phyloP scores from a whole-genome alignment of 2,888 invertebrate genomes.

The Tyria jacobaeae region DNA sequence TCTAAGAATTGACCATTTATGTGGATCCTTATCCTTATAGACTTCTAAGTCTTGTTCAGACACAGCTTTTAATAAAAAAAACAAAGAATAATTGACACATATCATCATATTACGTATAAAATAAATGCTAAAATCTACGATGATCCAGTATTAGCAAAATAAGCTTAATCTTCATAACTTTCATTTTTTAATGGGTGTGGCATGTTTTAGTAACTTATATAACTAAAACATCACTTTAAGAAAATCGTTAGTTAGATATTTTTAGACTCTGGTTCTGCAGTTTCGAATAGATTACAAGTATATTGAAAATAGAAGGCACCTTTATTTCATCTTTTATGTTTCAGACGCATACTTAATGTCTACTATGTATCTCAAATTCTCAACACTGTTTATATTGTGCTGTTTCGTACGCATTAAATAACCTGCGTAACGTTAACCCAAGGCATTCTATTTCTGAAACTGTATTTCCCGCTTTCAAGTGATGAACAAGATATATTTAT shows the following conservation, averaged over 20 bases:
- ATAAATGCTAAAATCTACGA: not conserved
- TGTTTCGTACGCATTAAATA: slow-evolving; percentile 38
- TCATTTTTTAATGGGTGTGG: not conserved
- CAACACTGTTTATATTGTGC: slow-evolving; percentile 35
- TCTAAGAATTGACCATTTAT: slow-evolving; percentile 49
- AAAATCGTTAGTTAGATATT: too few species aligned
- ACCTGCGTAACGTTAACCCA: slow-evolving; percentile 38
- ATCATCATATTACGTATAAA: not conserved
- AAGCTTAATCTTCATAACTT: not conserved
- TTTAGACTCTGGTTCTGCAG: not conserved
- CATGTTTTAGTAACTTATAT: not conserved
- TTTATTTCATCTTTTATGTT: slow-evolving; percentile 20
- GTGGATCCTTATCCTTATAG: slow-evolving; percentile 34
- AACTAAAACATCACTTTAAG: not conserved
- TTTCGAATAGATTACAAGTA: not conserved
- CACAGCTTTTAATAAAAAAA: not conserved
- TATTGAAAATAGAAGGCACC: slow-evolving; percentile 18
- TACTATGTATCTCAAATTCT: slow-evolving; percentile 28
- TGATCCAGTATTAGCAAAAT: not conserved
- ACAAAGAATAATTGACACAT: not conserved
- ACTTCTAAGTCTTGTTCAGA: slow-evolving; percentile 15
- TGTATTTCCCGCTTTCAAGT: slow-evolving; percentile 39
- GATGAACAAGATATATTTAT: not conserved
- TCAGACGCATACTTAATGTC: slow-evolving; percentile 25
- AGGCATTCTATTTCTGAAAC: slow-evolving; percentile 48